Base-by-base conservation (phyloP, 2,888 invertebrate species). In the Gordius sp. region DNA sequence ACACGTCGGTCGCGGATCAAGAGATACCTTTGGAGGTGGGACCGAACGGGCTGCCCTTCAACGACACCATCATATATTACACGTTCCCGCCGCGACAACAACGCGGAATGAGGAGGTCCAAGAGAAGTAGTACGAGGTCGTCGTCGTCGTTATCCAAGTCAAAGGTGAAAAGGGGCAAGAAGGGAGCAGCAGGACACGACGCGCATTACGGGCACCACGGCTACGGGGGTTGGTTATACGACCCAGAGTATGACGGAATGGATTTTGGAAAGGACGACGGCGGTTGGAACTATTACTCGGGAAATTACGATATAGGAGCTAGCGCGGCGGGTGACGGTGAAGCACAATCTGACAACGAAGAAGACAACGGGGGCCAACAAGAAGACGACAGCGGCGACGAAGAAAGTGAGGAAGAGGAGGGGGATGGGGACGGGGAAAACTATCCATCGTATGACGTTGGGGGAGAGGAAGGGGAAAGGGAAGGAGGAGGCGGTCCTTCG, bases 341-440 rank as follows among this genome's bases (percentile, higher is more conserved):
- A 4, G 16, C 20, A 23, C 16, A n/a, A 4, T 13, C 8, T 47
- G 39, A 33, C 8, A 23, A 23, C 4, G 20, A 20, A 47, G 8
- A 47, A 4, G 47, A 47, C 4, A 23, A 47, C 20, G 23, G 4
- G 20, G 20, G 20, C 47, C 8, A 33, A 8, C 8, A 33, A 33
- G 39, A 33, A 13, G 39, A 33, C n/a, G n/a, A 33, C n/a, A 33
- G n/a, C 8, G n/a, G 39, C 8, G n/a, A 33, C n/a, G 39, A 33
- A 33, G 39, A 33, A 33, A 33, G n/a, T 33, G 39, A 33, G 39
- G 39, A 33, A 33, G n/a, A 33, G 39, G 39, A 33, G n/a, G 39
- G n/a, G n/a, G 39, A 33, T n/a, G 39, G 39, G 39, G 39, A 33
- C 39, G n/a, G n/a, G n/a, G 39, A 8, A 33, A n/a, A 33, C 39